phyloP scores from a whole-genome alignment of 2,888 invertebrate species.

The Metopia argyrocephala region DNA sequence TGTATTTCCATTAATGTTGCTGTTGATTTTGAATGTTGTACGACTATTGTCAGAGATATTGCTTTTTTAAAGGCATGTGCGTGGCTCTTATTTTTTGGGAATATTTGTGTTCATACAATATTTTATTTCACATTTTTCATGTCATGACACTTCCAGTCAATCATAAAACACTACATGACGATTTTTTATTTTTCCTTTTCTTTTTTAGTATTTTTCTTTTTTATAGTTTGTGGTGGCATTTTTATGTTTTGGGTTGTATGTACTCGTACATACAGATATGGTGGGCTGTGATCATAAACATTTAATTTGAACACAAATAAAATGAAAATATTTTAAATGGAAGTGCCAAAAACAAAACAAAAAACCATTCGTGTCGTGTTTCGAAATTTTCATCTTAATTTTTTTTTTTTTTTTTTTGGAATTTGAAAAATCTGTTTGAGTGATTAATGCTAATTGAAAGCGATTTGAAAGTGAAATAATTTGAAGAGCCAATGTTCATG shows the following conservation, averaged over 20 bases:
- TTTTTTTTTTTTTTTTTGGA: slow-evolving; percentile 7
- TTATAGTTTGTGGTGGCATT: background rate
- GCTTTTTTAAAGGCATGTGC: slow-evolving; percentile 27
- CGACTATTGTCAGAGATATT: background rate
- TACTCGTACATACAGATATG: no score
- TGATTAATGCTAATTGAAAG: slow-evolving; percentile 64
- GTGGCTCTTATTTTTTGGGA: slow-evolving; percentile 21
- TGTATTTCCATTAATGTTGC: slow-evolving; percentile 14
- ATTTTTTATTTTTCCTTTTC: slow-evolving; percentile 29
- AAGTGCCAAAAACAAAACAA: background rate
- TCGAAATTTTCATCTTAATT: background rate
- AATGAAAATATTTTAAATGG: slow-evolving; percentile 27
- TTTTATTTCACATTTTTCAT: slow-evolving; percentile 17
- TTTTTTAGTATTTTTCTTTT: slow-evolving; percentile 14
- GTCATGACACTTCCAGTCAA: slow-evolving; percentile 56
- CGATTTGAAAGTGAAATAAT: slow-evolving; percentile 32
- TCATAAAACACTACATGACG: slow-evolving; percentile 53
- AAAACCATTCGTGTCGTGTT: background rate
- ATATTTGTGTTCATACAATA: background rate
- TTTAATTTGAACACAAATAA: slow-evolving; percentile 52
- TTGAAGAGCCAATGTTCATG: slow-evolving; percentile 37
- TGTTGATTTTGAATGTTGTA: background rate
- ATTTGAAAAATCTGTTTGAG: slow-evolving; percentile 43
- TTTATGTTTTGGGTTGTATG: slow-evolving; percentile 18
- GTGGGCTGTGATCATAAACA: slow-evolving; percentile 37